phyloP scores from a whole-genome alignment of 2,797 vertebrate genomes.

The Gymnopithys bicolor region DNA sequence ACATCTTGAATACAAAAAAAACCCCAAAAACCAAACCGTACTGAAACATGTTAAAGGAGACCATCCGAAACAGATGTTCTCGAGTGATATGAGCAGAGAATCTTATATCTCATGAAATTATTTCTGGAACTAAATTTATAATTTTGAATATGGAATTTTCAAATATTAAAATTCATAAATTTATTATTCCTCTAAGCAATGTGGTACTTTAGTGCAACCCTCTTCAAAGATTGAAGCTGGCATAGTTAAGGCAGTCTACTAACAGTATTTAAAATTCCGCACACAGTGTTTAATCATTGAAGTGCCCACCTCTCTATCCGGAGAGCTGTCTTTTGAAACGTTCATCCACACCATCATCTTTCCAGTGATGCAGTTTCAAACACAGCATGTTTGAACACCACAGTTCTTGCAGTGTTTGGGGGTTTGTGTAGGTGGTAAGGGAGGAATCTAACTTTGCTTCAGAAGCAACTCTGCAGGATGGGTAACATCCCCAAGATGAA shows the following conservation, averaged over 20 bases:
- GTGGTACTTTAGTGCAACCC: conserved; percentile 5
- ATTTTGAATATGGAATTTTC: background rate
- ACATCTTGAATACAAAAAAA: background rate
- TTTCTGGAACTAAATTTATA: background rate
- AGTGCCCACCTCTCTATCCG: background rate
- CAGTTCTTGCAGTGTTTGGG: background rate
- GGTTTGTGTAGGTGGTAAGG: background rate
- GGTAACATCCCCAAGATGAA: background rate
- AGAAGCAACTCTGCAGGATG: background rate
- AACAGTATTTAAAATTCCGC: background rate
- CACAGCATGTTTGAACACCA: background rate
- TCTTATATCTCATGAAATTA: background rate
- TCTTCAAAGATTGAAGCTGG: conserved; percentile 12
- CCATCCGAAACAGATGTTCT: background rate
- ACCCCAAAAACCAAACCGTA: background rate
- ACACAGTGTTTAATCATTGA: background rate
- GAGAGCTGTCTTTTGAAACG: background rate
- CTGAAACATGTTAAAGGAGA: background rate
- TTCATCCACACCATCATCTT: background rate
- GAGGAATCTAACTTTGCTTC: background rate
- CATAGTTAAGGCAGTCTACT: conserved; percentile 23
- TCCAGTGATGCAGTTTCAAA: background rate
- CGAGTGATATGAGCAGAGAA: accelerated
- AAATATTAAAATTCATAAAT: background rate
- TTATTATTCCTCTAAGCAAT: background rate